Conservation (phyloP, 2,797 vertebrate genomes). For the Semotilus atromaculatus region DNA sequence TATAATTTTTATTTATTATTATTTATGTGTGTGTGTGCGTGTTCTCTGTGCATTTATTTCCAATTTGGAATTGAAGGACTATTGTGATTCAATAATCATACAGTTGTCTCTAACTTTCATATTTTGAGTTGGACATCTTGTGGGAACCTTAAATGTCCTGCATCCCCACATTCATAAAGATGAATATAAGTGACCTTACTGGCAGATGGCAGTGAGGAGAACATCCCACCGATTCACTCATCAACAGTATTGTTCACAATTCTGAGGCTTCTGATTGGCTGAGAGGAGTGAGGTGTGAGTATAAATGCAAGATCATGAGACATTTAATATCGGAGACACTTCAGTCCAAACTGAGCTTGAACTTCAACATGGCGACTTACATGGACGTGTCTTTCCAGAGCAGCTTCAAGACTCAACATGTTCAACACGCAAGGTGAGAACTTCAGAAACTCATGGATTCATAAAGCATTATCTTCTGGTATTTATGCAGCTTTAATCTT, state of each 20-base stretch:
- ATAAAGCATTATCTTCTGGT: neutral
- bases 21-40: too few relatives aligned
- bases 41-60: neutral
- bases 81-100: neutral
- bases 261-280: conserved; percentile 71
- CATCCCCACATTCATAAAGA: conserved; percentile 25
- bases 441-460: neutral
- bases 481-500: neutral
- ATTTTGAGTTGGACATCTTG: conserved; percentile 15
- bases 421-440: conserved; percentile 51
- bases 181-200: conserved; percentile 62
- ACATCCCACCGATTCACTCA: conserved; percentile 73
- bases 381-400: conserved; percentile 73
- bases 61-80: neutral
- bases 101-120: neutral
- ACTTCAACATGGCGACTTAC: conserved; percentile 69
- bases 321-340: neutral
- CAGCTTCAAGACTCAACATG: conserved; percentile 56
- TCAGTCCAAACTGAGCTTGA: neutral
- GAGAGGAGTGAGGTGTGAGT: conserved; percentile 36
- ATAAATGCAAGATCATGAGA: conserved; percentile 70
- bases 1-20: too few relatives aligned
- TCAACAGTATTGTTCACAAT: conserved; percentile 66
- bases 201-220: conserved; percentile 66
- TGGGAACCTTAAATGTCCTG: conserved; percentile 19